phyloP scores from a whole-genome alignment of 2,113 vertebrate species.

The Lanius ludovicianus region DNA sequence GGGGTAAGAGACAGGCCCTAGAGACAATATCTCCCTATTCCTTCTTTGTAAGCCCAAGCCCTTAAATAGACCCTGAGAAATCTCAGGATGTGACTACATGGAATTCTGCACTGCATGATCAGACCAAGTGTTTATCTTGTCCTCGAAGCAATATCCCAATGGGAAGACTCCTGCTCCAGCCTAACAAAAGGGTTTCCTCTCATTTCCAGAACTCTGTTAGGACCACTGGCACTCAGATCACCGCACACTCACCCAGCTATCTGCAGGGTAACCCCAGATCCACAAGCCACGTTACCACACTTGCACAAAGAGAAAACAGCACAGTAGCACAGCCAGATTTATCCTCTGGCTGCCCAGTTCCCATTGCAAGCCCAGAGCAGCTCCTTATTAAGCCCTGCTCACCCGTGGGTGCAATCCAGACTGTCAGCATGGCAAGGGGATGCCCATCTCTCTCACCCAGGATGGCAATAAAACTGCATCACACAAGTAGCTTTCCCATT shows the following conservation, averaged over 20 bases:
- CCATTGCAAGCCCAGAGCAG: background rate
- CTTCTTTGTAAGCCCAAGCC: background rate
- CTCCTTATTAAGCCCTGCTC: background rate
- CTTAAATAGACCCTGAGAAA: background rate
- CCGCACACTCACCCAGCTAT: background rate
- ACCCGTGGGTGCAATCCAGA: background rate
- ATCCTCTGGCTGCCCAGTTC: background rate
- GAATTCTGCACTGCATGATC: background rate
- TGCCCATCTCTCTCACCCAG: background rate
- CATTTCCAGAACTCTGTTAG: background rate
- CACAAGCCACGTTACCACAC: rapidly evolving
- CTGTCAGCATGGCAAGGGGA: rapidly evolving
- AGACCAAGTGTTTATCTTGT: background rate
- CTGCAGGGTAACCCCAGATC: background rate
- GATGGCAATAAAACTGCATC: background rate
- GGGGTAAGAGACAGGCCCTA: background rate
- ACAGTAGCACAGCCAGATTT: background rate
- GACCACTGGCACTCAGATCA: background rate
- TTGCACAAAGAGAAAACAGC: background rate
- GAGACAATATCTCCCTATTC: background rate
- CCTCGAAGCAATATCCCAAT: background rate
- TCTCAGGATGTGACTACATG: background rate
- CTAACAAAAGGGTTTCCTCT: background rate
- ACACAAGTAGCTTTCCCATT: background rate
- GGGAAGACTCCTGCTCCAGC: background rate